A percentile compares a stretch with the other conserved stretches of the same genome.
These are phyloP conservation scores for Acrocephalus kingi DNA, from an alignment of 2,113 vertebrate genomes.

Conservation along the genomic window DNA sequence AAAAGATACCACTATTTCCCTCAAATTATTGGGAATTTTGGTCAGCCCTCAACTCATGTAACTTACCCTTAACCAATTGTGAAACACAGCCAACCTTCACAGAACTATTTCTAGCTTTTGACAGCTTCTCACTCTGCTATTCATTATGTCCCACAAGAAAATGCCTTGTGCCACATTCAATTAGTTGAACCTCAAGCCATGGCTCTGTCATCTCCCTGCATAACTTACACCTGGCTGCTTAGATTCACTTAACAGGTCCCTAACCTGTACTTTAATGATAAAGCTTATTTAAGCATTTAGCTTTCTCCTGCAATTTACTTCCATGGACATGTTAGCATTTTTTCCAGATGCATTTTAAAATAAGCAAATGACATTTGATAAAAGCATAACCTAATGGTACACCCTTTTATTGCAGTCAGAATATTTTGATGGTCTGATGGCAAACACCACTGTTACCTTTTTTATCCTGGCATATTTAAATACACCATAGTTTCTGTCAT, in stretches of 20 bases:
- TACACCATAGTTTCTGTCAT: not conserved
- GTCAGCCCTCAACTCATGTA: not conserved
- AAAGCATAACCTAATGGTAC: not conserved
- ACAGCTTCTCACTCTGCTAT: not conserved
- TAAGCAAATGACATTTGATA: not conserved
- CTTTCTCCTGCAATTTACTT: not conserved
- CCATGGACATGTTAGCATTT: not conserved
- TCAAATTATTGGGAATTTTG: not conserved
- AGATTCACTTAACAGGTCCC: not conserved
- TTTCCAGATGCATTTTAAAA: not conserved
- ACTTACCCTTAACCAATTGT: not conserved
- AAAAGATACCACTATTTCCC: not conserved
- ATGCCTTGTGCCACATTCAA: not conserved
- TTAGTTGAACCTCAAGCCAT: not conserved
- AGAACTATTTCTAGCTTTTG: not conserved
- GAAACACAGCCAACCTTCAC: not conserved
- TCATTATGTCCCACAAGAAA: not conserved
- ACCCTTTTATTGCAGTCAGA: not conserved
- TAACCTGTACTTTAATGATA: not conserved
- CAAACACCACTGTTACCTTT: not conserved
- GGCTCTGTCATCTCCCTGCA: not conserved
- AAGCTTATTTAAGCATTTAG: not conserved
- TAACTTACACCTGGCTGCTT: not conserved
- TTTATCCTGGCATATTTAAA: not conserved
- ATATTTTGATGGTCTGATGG: not conserved